Evolutionary conservation across 2,113 vertebrate genomes (phyloP).

Genomic region (Malaclemys terrapin): DNA sequence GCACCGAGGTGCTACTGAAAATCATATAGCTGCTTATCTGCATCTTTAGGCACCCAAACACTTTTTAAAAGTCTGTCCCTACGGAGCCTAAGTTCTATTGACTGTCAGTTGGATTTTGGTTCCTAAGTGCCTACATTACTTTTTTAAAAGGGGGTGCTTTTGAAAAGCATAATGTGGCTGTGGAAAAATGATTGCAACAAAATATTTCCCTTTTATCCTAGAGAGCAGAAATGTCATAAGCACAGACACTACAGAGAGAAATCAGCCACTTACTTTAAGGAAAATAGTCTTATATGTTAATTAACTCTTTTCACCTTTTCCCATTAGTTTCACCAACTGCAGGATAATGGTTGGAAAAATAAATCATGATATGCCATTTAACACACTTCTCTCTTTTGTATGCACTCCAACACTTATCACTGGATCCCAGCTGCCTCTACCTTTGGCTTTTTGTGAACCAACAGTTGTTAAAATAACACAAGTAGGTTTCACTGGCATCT

Average conservation of each 20-base stretch:
- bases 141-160: neutral
- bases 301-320: neutral
- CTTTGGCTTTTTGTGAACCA: conserved; percentile 30
- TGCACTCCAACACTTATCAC: neutral
- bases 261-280: neutral
- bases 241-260: neutral
- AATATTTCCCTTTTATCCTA: neutral
- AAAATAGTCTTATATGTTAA: neutral
- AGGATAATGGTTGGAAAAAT: neutral
- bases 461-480: conserved; percentile 47
- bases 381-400: conserved; percentile 15
- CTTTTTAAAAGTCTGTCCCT: neutral
- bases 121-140: neutral
- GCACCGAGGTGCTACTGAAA: neutral
- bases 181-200: neutral
- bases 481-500: conserved; percentile 29
- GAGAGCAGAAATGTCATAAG: neutral
- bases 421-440: conserved; percentile 54
- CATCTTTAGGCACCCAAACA: neutral
- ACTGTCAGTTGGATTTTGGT: neutral
- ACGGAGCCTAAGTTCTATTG: neutral
- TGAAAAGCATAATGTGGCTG: neutral
- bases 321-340: neutral
- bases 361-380: neutral
- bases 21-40: neutral